Base-by-base conservation (phyloP, 2,113 vertebrate genomes). In the Irena cyanogastra region DNA sequence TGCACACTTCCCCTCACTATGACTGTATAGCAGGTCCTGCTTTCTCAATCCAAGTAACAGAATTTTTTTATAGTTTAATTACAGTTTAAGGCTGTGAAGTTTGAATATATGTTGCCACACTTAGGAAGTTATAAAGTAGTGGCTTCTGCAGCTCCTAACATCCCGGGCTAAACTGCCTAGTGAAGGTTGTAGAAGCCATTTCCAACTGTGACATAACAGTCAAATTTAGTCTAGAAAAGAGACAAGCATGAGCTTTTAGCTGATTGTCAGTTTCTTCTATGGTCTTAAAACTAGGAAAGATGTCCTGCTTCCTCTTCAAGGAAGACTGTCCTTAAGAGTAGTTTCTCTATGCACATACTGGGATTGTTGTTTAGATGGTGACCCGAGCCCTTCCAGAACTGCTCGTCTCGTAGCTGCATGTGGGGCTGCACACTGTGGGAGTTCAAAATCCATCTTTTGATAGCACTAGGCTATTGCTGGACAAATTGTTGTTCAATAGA, bases 201-300 rank as follows among this genome's bases (percentile, higher is more conserved):
- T 95, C 18, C 37, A 69, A 0, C 60, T 77, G 31, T 85, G 69
- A 79, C 13, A 39, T 6, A 63, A 35, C 7, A 75, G 56, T 76
- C 41, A 83, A 22, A 59, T 72, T 85, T 35, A 75, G 15, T 60
- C 39, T 52, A 72, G 52, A 63, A 89, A 75, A 68, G 5, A 47
- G 53, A 50, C 9, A 27, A 47, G 12, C 21, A 5, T 21, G 21
- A 83, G 26, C 16, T 90, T 88, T 65, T 49, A 60, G n/a, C 39
- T 84, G 22, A 7, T 70, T 66, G 12, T 24, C 0, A 0, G 3
- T 70, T 92, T 83, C 33, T 87, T 83, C 13, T 66, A 0, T 24
- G 9, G 53, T 63, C 44, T 78, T 70, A 50, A 54, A 83, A 37
- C 50, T 80, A 47, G 56, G 52, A 65, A 77, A 41, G 10, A 39